Evolutionary conservation across 2,113 vertebrate genomes (phyloP).

Genomic region (Rostratula benghalensis): DNA sequence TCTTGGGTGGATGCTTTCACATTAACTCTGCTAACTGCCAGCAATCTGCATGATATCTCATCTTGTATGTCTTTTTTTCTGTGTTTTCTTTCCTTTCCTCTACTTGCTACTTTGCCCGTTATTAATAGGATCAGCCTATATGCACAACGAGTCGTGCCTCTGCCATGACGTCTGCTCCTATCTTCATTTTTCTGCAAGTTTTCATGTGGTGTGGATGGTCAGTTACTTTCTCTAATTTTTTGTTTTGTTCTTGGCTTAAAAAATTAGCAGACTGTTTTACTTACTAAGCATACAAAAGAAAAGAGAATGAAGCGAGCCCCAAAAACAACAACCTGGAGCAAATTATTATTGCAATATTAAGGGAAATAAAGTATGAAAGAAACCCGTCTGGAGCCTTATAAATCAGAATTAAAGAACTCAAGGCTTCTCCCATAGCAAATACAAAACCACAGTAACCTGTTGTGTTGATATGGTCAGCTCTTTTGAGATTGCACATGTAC

Average conservation of each 20-base stretch:
- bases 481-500: not conserved
- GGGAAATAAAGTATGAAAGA: slow-evolving; percentile 22
- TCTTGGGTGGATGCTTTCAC: slow-evolving; percentile 74
- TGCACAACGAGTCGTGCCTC: slow-evolving; percentile 88
- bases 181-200: slow-evolving; percentile 92
- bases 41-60: slow-evolving; percentile 82
- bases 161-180: slow-evolving; percentile 77
- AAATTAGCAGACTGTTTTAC: slow-evolving; percentile 45
- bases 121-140: slow-evolving; percentile 89
- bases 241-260: slow-evolving; percentile 66
- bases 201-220: slow-evolving; percentile 93
- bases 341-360: slow-evolving; percentile 22
- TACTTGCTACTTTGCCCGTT: slow-evolving; percentile 83
- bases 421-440: not conserved
- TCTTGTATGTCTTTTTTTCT: slow-evolving; percentile 82
- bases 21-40: slow-evolving; percentile 78
- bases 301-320: not conserved
- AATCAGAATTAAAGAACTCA: not conserved
- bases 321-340: slow-evolving; percentile 25
- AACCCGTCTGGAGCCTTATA: slow-evolving; percentile 13
- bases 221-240: slow-evolving; percentile 86
- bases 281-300: slow-evolving; percentile 17
- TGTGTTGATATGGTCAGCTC: not conserved
- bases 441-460: not conserved
- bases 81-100: slow-evolving; percentile 80